Evolutionary conservation across 2,888 invertebrate species (phyloP).

Genomic region (Erebia palarica): DNA sequence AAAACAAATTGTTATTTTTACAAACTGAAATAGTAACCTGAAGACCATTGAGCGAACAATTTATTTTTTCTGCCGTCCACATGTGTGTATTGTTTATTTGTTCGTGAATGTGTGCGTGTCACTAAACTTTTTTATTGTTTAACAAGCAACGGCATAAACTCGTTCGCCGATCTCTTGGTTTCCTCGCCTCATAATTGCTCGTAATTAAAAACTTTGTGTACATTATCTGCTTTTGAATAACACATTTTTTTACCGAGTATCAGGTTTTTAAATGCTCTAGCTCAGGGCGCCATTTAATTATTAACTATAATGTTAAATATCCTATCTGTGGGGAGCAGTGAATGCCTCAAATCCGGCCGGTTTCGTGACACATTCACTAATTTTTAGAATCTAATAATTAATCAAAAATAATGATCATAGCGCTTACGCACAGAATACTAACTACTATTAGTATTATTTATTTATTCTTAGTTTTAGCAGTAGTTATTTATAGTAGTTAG

Average conservation of each 20-base stretch:
- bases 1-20: conserved; percentile 20
- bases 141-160: conserved; percentile 57
- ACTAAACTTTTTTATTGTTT: conserved; percentile 73
- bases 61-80: conserved; percentile 48
- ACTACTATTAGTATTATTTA: too few species aligned
- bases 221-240: conserved; percentile 35
- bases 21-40: conserved; percentile 31
- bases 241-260: neutral
- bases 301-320: too few species aligned
- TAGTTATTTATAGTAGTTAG: too few species aligned
- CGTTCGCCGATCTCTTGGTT: conserved; percentile 24
- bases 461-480: too few species aligned
- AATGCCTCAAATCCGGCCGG: too few species aligned
- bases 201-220: conserved; percentile 51
- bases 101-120: conserved; percentile 67
- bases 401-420: too few species aligned
- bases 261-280: too few species aligned
- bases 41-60: conserved; percentile 36
- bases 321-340: too few species aligned
- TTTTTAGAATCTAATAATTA: too few species aligned
- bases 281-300: too few species aligned
- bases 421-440: too few species aligned
- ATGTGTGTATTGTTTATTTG: conserved; percentile 65
- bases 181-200: conserved; percentile 52
- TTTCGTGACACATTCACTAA: too few species aligned